Percentiles rank a stretch among this genome's conserved stretches.
phyloP scores from a whole-genome alignment of 2,888 invertebrate species.

The Plebejus anna region DNA sequence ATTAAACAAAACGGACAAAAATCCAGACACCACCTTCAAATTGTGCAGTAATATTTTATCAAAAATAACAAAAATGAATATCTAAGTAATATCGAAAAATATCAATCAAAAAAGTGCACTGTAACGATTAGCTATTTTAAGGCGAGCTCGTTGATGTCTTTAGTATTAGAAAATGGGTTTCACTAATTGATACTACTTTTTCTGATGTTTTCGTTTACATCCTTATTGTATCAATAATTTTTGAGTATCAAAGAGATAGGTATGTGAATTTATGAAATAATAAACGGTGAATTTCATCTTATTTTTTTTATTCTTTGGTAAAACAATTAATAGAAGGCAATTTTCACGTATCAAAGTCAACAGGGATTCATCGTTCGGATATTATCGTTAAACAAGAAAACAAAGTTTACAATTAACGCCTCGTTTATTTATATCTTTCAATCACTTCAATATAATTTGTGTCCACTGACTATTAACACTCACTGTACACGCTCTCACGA shows the following conservation, averaged over 20 bases:
- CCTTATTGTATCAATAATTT: not conserved
- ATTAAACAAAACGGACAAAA: not conserved
- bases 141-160: constrained; percentile 51
- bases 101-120: too few relatives aligned
- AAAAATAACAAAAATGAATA: not conserved
- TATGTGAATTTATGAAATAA: constrained; percentile 14
- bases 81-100: too few relatives aligned
- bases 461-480: constrained; percentile 81
- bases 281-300: constrained; percentile 19
- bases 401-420: constrained; percentile 74
- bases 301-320: constrained; percentile 27
- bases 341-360: constrained; percentile 28
- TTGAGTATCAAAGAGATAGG: not conserved
- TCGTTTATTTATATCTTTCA: constrained; percentile 78
- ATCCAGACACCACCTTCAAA: not conserved
- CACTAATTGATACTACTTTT: not conserved
- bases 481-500: constrained; percentile 80
- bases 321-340: constrained; percentile 28
- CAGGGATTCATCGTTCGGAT: constrained; percentile 25
- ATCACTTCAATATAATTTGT: constrained; percentile 78
- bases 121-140: not conserved
- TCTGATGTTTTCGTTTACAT: not conserved
- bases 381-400: constrained; percentile 51
- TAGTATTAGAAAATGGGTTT: constrained; percentile 39
- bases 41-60: not conserved